Base-by-base conservation (phyloP, 2,113 vertebrate species). In the Orycteropus afer region DNA sequence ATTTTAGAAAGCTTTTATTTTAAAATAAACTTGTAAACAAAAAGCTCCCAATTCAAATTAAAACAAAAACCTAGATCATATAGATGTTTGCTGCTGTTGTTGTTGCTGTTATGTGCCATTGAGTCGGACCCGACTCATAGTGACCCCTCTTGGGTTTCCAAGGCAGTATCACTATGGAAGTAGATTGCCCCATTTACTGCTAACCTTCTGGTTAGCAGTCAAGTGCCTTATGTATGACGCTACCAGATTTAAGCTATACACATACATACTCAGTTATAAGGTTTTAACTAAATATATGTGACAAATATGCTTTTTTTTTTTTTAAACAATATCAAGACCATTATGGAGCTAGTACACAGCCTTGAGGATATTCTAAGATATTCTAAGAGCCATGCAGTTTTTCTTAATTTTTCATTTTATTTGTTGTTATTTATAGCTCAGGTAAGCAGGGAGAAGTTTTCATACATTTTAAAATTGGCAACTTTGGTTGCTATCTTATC, bases 171-270 rank as follows among this genome's bases (percentile, higher is more conserved):
- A n/a, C n/a, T n/a, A n/a, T n/a, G n/a, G n/a, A n/a, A n/a, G n/a
- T n/a, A n/a, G n/a, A n/a, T n/a, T n/a, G n/a, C n/a, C n/a, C n/a
- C n/a, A n/a, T n/a, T n/a, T n/a, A n/a, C n/a, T n/a, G n/a, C n/a
- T n/a, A n/a, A n/a, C n/a, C n/a, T n/a, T n/a, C n/a, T n/a, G n/a
- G n/a, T n/a, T n/a, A n/a, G n/a, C n/a, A n/a, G n/a, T n/a, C n/a
- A n/a, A n/a, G n/a, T n/a, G n/a, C n/a, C n/a, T n/a, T n/a, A n/a
- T n/a, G n/a, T n/a, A n/a, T n/a, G n/a, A n/a, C n/a, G n/a, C n/a
- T n/a, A n/a, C n/a, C n/a, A n/a, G n/a, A 98, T 98, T 98, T 98
- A 98, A 98, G 98, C 97, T 98, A 98, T 97, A 98, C 98, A 98
- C 97, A 98, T 98, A 98, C 95, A 98, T 96, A 96, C 98, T 99